Percentiles rank a stretch among this genome's conserved stretches.
Evolutionary conservation across 2,888 invertebrate species (phyloP).

Genomic region (Desoria tigrina): DNA sequence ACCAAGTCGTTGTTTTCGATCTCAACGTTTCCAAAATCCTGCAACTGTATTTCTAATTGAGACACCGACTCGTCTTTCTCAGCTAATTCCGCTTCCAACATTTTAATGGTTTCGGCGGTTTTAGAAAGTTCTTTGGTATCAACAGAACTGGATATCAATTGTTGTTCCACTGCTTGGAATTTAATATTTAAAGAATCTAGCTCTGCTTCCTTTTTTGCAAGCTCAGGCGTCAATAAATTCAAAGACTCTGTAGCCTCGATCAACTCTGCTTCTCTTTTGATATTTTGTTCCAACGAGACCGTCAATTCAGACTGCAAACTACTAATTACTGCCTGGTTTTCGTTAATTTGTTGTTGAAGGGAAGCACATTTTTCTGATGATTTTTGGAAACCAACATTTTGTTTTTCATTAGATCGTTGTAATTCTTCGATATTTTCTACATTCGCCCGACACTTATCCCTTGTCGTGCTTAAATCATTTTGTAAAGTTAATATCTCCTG

Average conservation of each 20-base stretch:
- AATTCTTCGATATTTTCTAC: not conserved
- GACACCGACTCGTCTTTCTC: not conserved
- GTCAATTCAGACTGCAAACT: constrained; percentile 1
- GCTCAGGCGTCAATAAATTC: no score
- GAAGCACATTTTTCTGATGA: not conserved
- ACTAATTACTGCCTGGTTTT: not conserved
- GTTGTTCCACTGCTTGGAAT: not conserved
- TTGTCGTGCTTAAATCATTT: no score
- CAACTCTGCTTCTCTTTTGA: no score
- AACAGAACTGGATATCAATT: not conserved
- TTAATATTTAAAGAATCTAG: not conserved
- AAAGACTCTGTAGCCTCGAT: no score
- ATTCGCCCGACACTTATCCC: not conserved
- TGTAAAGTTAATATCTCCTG: no score
- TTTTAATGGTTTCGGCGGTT: constrained; percentile 9
- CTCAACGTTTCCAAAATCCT: constrained; percentile 1
- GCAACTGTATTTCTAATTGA: not conserved
- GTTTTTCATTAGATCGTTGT: not conserved
- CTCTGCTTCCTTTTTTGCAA: not conserved
- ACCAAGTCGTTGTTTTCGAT: constrained; percentile 36
- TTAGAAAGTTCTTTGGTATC: not conserved
- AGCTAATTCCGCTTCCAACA: not conserved
- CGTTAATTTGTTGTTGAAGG: not conserved
- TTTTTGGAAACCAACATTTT: not conserved
- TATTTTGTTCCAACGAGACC: no score